These are phyloP conservation scores for Melanotaenia nigrans DNA, from an alignment of 2,797 vertebrate species.

Conservation along the genomic window DNA sequence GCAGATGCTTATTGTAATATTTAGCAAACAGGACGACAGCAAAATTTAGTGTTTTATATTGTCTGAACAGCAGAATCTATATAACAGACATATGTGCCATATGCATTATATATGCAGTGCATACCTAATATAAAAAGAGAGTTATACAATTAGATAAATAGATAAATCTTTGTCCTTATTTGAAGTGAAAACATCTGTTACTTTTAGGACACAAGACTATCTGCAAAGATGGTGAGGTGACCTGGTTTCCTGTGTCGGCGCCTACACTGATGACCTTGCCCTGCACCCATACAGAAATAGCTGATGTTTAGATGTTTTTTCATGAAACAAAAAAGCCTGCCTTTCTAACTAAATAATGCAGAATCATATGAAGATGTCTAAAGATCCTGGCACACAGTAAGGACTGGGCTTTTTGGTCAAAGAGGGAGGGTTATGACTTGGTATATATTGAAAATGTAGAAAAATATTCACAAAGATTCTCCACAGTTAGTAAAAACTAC, in stretches of 20 bases:
- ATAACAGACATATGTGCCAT: not conserved
- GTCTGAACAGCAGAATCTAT: not conserved
- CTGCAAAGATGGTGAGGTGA: slow-evolving; percentile 35
- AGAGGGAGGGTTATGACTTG: not conserved
- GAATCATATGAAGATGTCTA: slow-evolving; percentile 20
- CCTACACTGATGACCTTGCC: slow-evolving; percentile 27
- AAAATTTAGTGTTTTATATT: slow-evolving; percentile 30
- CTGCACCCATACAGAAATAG: slow-evolving; percentile 15
- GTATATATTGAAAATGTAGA: slow-evolving; percentile 11
- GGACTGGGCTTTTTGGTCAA: slow-evolving; percentile 21
- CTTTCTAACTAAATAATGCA: slow-evolving; percentile 56
- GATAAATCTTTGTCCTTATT: slow-evolving; percentile 12
- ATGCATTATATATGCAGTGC: not conserved
- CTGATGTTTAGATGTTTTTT: slow-evolving; percentile 27
- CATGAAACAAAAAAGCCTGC: slow-evolving; percentile 7
- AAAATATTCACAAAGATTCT: slow-evolving; percentile 7
- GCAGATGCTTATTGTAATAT: slow-evolving; percentile 33
- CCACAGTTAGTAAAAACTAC: not conserved
- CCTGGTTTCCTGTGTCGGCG: slow-evolving; percentile 34
- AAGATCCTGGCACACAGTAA: slow-evolving; percentile 16
- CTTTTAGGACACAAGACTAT: slow-evolving; percentile 6
- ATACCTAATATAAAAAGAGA: not conserved
- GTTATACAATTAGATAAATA: not conserved
- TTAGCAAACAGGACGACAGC: slow-evolving; percentile 17
- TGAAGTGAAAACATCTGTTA: slow-evolving; percentile 1